Percentiles rank a stretch among this genome's conserved stretches.
Evolutionary conservation across 2,888 invertebrate species (phyloP).

Genomic region (Matsumyia berberina): DNA sequence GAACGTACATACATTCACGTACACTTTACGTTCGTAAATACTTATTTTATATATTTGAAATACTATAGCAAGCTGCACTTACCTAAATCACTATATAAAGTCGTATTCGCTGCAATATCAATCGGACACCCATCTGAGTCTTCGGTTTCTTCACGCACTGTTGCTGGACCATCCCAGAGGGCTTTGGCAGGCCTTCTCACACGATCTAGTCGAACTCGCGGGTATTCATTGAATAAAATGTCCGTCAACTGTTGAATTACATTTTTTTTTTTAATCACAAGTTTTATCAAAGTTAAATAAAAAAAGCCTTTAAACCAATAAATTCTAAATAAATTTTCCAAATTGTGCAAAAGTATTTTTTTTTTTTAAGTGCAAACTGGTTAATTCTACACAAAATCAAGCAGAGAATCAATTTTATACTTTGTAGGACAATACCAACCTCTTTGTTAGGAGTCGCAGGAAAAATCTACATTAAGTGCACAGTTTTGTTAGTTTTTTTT

Average conservation of each 20-base stretch:
- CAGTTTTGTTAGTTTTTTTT: constrained; percentile 48
- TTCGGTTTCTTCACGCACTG: constrained; percentile 87
- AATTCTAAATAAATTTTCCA: neutral
- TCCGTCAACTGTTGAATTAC: constrained; percentile 81
- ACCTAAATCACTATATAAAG: constrained; percentile 84
- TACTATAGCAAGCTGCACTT: constrained; percentile 76
- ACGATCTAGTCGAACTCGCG: constrained; percentile 88
- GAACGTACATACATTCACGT: too few relatives aligned
- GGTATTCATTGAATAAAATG: constrained; percentile 85
- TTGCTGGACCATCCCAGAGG: constrained; percentile 87
- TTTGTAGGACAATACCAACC: constrained; percentile 81
- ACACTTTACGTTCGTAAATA: neutral
- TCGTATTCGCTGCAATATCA: constrained; percentile 83
- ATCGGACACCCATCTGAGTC: constrained; percentile 83
- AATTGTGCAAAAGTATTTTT: too few relatives aligned
- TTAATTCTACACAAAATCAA: constrained; percentile 15
- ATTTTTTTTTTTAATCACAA: constrained; percentile 23
- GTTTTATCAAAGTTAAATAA: neutral
- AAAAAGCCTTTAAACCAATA: too few relatives aligned
- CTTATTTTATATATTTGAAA: neutral
- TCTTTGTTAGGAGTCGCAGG: constrained; percentile 84
- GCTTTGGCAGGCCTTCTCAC: constrained; percentile 85
- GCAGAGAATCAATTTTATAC: constrained; percentile 9
- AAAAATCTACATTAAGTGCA: constrained; percentile 81
- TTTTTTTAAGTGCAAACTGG: constrained; percentile 4